A percentile compares a stretch with the other conserved stretches of the same genome.
Conservation (phyloP, 2,797 vertebrate species). For the Vespertilio murinus region DNA sequence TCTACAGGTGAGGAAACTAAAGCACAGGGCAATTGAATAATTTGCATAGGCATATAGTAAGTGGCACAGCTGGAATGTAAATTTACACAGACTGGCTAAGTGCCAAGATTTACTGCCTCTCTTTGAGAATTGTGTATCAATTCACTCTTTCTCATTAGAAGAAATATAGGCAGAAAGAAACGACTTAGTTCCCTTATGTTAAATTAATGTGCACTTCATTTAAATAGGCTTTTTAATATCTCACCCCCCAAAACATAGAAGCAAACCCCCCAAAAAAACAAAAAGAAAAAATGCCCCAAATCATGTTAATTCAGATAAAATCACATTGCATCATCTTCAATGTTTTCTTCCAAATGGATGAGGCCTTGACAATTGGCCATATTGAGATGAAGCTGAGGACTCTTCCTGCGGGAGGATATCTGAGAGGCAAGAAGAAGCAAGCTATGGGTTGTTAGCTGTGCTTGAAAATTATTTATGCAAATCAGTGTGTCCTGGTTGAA, state of each 20-base stretch:
- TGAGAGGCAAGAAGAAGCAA: neutral
- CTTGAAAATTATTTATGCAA: slow-evolving; percentile 19
- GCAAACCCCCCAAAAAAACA: neutral
- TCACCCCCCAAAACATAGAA: neutral
- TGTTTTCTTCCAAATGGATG: neutral
- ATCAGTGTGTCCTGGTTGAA: neutral
- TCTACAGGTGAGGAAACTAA: slow-evolving; percentile 4
- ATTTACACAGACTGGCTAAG: neutral
- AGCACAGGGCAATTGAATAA: neutral
- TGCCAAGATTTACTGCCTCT: neutral
- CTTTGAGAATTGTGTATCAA: neutral
- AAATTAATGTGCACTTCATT: neutral
- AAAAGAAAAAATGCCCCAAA: neutral
- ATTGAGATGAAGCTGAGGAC: neutral
- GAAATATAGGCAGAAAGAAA: slow-evolving; percentile 9
- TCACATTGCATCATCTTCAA: neutral
- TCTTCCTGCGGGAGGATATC: neutral
- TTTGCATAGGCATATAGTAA: neutral
- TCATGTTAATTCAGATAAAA: neutral
- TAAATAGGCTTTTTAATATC: slow-evolving; percentile 9
- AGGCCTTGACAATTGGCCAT: neutral
- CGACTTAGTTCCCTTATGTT: neutral
- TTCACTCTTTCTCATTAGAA: slow-evolving; percentile 17
- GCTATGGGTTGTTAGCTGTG: neutral
- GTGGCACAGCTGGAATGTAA: no score